Conservation (phyloP, 2,113 vertebrate species). For the Talpa occidentalis region DNA sequence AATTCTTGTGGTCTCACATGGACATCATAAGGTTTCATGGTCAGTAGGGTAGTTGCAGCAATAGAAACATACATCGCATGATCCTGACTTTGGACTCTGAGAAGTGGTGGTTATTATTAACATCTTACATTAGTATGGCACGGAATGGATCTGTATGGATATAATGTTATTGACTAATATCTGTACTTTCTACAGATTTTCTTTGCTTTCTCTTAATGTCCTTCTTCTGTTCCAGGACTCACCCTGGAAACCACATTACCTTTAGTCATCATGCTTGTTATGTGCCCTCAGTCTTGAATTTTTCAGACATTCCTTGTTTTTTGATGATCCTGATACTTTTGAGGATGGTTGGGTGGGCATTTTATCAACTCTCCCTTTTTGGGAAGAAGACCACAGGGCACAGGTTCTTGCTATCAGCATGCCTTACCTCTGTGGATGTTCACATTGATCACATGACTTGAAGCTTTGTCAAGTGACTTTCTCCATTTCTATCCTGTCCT, state of each 20-base stretch:
- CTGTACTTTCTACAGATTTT: background rate
- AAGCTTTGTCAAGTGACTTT: background rate
- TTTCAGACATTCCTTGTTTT: no score
- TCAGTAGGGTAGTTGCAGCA: background rate
- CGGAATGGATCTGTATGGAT: background rate
- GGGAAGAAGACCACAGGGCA: background rate
- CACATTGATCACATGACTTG: background rate
- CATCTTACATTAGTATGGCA: no score
- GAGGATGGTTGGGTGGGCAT: background rate
- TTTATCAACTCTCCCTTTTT: background rate
- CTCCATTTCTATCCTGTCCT: background rate
- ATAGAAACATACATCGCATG: background rate
- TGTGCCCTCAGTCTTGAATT: background rate
- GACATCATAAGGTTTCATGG: background rate
- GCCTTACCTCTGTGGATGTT: background rate
- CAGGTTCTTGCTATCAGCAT: background rate
- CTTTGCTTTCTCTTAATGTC: background rate
- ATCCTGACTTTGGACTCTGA: conserved; percentile 3
- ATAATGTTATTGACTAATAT: background rate
- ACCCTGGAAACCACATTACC: background rate
- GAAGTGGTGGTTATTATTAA: background rate
- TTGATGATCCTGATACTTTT: background rate
- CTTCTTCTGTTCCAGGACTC: background rate
- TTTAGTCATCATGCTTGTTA: background rate
- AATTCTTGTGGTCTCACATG: background rate